A percentile compares a stretch with the other conserved stretches of the same genome.
Conservation (phyloP, 2,113 vertebrate genomes). For the Psilopogon haemacephalus region DNA sequence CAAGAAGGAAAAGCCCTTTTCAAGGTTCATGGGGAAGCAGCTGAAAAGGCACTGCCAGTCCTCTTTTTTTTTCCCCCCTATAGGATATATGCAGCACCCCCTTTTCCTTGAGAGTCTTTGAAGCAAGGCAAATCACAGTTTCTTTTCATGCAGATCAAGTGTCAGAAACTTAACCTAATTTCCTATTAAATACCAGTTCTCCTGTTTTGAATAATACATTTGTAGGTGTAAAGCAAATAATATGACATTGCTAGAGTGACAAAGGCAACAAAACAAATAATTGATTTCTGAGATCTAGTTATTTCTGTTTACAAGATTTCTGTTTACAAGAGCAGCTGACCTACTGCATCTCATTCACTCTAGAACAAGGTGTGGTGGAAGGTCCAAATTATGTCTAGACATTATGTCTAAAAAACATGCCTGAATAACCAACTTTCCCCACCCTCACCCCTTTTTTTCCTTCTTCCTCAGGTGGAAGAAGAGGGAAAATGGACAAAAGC, state of each 20-base stretch:
- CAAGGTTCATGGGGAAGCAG: not conserved
- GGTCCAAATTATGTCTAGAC: too few relatives aligned
- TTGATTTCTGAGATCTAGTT: not conserved
- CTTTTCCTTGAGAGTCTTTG: not conserved
- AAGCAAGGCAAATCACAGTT: not conserved
- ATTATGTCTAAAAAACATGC: too few relatives aligned
- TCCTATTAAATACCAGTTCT: not conserved
- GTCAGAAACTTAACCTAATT: not conserved
- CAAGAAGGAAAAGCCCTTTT: not conserved
- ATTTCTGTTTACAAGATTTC: not conserved
- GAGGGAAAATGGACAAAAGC: too few relatives aligned
- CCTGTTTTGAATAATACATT: not conserved
- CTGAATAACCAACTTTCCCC: too few relatives aligned
- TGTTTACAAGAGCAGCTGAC: not conserved
- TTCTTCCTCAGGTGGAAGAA: too few relatives aligned
- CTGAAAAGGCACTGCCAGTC: not conserved
- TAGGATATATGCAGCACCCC: not conserved
- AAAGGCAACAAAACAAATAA: not conserved
- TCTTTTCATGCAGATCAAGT: not conserved
- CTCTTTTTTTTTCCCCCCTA: not conserved
- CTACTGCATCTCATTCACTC: not conserved
- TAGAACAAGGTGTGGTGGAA: too few relatives aligned
- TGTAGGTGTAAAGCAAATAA: not conserved
- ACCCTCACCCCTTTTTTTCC: too few relatives aligned
- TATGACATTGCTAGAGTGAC: not conserved